A percentile compares a stretch with the other conserved stretches of the same genome.
Conservation (phyloP, 2,113 vertebrate species). For the Smithornis capensis region DNA sequence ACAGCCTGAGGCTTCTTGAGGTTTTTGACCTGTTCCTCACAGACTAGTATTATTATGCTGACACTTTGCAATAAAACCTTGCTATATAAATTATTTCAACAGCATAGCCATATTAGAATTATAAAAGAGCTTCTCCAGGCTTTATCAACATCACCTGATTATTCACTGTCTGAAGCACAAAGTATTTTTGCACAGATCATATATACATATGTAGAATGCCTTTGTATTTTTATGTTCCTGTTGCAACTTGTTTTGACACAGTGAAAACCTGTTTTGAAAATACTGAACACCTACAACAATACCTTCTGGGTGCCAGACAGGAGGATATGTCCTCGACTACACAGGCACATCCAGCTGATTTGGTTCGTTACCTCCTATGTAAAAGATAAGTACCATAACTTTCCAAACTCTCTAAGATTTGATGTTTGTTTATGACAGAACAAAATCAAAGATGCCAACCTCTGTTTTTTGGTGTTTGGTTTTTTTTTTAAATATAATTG, state of each 20-base stretch:
- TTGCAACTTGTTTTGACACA: conserved; percentile 73
- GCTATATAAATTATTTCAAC: conserved; percentile 52
- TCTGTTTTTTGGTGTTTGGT: neutral
- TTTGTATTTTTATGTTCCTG: conserved; percentile 69
- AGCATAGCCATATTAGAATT: conserved; percentile 15
- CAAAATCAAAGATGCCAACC: neutral
- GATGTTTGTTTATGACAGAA: neutral
- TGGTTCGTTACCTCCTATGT: neutral
- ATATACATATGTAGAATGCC: neutral
- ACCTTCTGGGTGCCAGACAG: conserved; percentile 52
- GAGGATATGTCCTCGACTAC: conserved; percentile 52
- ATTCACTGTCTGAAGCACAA: conserved; percentile 43
- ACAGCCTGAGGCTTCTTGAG: conserved; percentile 23
- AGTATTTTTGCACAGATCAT: neutral
- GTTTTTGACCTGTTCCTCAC: conserved; percentile 62
- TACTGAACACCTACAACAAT: conserved; percentile 71
- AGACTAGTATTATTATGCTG: conserved; percentile 38
- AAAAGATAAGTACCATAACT: neutral
- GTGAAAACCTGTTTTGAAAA: conserved; percentile 79
- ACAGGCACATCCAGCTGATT: conserved; percentile 20
- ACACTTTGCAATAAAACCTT: conserved; percentile 47
- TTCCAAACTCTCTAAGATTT: neutral
- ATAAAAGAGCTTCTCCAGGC: conserved; percentile 39
- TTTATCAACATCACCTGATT: conserved; percentile 30
- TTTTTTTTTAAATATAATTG: neutral